A percentile compares a stretch with the other conserved stretches of the same genome.
These are phyloP conservation scores for Petrolisthes manimaculis DNA, from an alignment of 2,888 invertebrate species.

Conservation along the genomic window DNA sequence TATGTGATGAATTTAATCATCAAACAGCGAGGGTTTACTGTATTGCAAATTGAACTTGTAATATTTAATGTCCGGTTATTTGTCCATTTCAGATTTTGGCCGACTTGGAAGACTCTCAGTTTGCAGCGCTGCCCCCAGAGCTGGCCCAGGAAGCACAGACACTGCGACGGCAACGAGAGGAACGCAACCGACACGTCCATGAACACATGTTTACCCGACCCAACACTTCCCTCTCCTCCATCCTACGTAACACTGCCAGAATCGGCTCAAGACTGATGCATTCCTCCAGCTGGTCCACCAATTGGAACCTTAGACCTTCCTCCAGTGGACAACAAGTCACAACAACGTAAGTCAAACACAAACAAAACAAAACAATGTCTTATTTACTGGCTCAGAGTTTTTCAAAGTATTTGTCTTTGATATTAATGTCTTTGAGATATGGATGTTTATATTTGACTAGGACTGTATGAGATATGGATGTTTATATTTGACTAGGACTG, in stretches of 20 bases:
- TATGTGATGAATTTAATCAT: no score
- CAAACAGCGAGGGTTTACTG: no score
- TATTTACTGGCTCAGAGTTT: neutral
- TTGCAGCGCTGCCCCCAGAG: slow-evolving; percentile 84
- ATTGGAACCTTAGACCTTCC: slow-evolving; percentile 62
- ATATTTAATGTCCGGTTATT: neutral
- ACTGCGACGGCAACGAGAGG: slow-evolving; percentile 82
- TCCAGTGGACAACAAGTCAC: slow-evolving; percentile 58
- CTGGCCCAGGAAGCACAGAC: slow-evolving; percentile 86
- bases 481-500: no score
- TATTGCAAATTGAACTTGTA: no score
- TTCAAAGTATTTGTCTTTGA: neutral
- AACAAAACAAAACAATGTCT: neutral
- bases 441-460: no score
- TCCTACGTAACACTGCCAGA: slow-evolving; percentile 75
- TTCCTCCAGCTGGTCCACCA: slow-evolving; percentile 61
- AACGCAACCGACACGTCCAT: slow-evolving; percentile 81
- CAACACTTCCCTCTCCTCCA: slow-evolving; percentile 76
- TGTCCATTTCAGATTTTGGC: slow-evolving; percentile 77
- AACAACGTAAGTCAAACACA: slow-evolving; percentile 39
- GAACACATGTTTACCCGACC: slow-evolving; percentile 76
- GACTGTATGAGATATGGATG: no score
- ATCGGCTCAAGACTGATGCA: slow-evolving; percentile 67
- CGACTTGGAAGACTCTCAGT: slow-evolving; percentile 92
- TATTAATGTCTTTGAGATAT: no score